These are phyloP conservation scores for Galagoides demidoff DNA, from an alignment of 2,797 vertebrate species.

Conservation along the genomic window DNA sequence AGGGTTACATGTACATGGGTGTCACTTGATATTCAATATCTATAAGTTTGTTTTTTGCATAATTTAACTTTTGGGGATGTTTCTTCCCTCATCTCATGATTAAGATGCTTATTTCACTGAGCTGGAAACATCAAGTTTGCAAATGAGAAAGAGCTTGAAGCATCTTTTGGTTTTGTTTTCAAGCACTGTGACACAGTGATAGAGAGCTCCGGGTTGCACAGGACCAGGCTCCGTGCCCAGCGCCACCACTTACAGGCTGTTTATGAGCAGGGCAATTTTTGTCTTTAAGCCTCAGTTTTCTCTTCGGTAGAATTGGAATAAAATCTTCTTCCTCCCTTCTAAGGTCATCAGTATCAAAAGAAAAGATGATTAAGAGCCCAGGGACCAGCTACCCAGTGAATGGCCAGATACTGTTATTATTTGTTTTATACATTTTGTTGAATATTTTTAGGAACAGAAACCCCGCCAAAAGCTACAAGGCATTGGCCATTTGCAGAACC, in stretches of 20 bases:
- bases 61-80: constrained; percentile 51
- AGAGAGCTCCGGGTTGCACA: background rate
- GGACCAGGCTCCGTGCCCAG: background rate
- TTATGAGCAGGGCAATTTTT: background rate
- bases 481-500: background rate
- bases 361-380: background rate
- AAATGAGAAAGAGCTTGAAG: constrained; percentile 15
- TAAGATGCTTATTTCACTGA: constrained; percentile 12
- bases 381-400: background rate
- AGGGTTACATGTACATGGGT: background rate
- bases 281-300: background rate
- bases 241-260: background rate
- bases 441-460: background rate
- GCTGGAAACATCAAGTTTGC: constrained; percentile 31
- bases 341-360: background rate
- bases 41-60: constrained; percentile 51
- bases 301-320: constrained; percentile 9
- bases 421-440: background rate
- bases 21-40: constrained; percentile 46
- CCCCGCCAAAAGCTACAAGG: background rate
- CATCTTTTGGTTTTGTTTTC: background rate
- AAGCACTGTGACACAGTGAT: background rate
- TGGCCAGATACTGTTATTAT: background rate
- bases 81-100: background rate
- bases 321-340: background rate